Evolutionary conservation across 2,888 invertebrate genomes (phyloP).

Genomic region (Coleophora flavipennella): DNA sequence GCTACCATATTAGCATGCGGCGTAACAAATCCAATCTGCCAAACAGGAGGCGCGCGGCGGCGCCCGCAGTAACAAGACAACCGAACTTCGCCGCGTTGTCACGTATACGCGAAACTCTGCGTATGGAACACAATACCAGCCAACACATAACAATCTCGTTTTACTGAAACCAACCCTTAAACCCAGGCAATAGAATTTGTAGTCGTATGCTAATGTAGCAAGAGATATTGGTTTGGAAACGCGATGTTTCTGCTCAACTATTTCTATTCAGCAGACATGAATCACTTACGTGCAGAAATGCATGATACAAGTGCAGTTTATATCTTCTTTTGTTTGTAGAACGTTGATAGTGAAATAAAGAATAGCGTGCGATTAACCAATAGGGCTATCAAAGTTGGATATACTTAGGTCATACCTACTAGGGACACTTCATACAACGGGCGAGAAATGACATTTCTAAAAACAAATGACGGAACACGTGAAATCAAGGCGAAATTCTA

Average conservation of each 20-base stretch:
- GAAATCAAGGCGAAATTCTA: too few relatives aligned
- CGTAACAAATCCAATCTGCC: conserved; percentile 64
- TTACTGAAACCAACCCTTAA: conserved; percentile 17
- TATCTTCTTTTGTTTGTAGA: too few relatives aligned
- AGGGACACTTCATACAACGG: too few relatives aligned
- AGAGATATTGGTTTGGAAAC: conserved; percentile 21
- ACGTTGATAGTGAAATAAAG: too few relatives aligned
- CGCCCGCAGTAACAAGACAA: conserved; percentile 51
- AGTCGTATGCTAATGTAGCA: conserved; percentile 11
- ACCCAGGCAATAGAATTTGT: conserved; percentile 15
- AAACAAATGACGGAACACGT: too few relatives aligned
- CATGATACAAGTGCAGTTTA: conserved; percentile 4
- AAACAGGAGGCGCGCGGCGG: conserved; percentile 44
- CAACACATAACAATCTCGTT: conserved; percentile 13
- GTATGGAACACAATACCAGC: conserved; percentile 31
- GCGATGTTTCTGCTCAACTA: conserved; percentile 32
- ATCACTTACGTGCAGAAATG: conserved; percentile 35
- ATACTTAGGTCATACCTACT: too few relatives aligned
- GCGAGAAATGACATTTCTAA: too few relatives aligned
- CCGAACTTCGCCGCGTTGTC: conserved; percentile 48
- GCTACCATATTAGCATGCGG: conserved; percentile 53
- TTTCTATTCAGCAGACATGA: conserved; percentile 44
- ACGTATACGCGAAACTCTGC: conserved; percentile 42
- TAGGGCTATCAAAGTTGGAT: too few relatives aligned
- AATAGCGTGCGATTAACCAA: too few relatives aligned